Evolutionary conservation across 1,140 invertebrate genomes (phyloP).

Genomic region (Polypedilum vanderplanki): DNA sequence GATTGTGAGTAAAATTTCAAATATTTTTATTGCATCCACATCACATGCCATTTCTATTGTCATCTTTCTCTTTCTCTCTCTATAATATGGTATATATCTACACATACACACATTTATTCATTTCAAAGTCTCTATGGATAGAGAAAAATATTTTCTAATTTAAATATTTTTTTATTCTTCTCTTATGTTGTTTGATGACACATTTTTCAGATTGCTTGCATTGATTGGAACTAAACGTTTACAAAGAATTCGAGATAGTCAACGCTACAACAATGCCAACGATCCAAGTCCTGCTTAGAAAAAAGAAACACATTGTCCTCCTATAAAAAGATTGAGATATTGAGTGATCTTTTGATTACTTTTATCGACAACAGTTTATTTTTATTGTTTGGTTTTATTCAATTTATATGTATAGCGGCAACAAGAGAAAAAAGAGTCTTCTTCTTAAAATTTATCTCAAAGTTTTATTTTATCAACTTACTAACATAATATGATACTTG

Average conservation of each 20-base stretch:
- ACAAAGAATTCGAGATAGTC: slow-evolving; percentile 44
- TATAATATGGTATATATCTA: background rate
- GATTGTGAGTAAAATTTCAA: slow-evolving; percentile 46
- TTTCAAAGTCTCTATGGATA: background rate
- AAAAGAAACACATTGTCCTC: background rate
- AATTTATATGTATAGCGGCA: slow-evolving; percentile 5
- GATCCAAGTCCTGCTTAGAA: background rate
- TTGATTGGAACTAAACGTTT: slow-evolving; percentile 40
- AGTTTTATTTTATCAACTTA: background rate
- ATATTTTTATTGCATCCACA: slow-evolving; percentile 1
- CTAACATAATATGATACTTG: background rate
- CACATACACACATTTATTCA: background rate
- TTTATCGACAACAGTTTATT: background rate
- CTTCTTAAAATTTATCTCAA: background rate
- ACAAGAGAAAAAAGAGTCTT: background rate
- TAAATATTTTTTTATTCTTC: slow-evolving; percentile 16
- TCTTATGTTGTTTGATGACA: slow-evolving; percentile 20
- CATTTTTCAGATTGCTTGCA: slow-evolving; percentile 36
- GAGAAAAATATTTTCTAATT: background rate
- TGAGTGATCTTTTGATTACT: no score
- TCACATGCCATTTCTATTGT: background rate
- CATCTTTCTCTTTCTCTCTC: background rate
- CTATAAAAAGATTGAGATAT: background rate
- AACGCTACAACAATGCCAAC: background rate
- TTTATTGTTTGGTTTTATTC: background rate